Evolutionary conservation across 2,113 vertebrate species (phyloP), one percentile per base, ranked within the genome.

Genomic region (Ranitomeya variabilis): DNA sequence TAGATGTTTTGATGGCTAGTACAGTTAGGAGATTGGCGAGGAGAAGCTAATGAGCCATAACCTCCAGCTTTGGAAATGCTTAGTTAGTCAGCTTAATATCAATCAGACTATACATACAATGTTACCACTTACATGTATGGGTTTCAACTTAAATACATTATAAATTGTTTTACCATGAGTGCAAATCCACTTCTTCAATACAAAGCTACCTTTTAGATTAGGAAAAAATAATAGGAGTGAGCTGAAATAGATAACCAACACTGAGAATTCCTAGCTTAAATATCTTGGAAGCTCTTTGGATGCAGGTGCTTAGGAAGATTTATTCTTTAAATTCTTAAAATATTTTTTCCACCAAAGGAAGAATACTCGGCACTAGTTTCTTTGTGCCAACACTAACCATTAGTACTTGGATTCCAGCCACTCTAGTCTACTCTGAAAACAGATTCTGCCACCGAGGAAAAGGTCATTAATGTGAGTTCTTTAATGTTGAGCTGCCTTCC

Each of bases 331-430:
- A 96, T 95, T 93, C 94, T 90, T 95, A 89, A 92, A 95, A 95
- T 95, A 94, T 92, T 95, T 95, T 94, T 93, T 94, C 93, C 91
- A 92, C 91, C 88, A 90, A 87, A 23, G 93, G 93, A 92, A 94
- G 94, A 94, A 94, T 95, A 95, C 93, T 94, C 93, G 92, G 92
- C 91, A 91, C 93, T 92, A 91, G 93, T 87, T 87, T 91, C 92
- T 94, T 90, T 90, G 93, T 94, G 95, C 95, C 95, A 95, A 94
- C 91, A 94, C 94, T 94, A 96, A 95, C 94, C 94, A 95, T 95
- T 95, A 95, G 92, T 90, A 93, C 90, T 64, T 95, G 95, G 95
- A 93, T 92, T 83, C 3, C 1, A 86, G 94, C 94, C 94, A 95
- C 7, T 76, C 0, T 91, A 93, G 93, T 94, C 95, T 95, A 85